phyloP scores from a whole-genome alignment of 2,113 vertebrate species.

The Eubucco bourcierii region DNA sequence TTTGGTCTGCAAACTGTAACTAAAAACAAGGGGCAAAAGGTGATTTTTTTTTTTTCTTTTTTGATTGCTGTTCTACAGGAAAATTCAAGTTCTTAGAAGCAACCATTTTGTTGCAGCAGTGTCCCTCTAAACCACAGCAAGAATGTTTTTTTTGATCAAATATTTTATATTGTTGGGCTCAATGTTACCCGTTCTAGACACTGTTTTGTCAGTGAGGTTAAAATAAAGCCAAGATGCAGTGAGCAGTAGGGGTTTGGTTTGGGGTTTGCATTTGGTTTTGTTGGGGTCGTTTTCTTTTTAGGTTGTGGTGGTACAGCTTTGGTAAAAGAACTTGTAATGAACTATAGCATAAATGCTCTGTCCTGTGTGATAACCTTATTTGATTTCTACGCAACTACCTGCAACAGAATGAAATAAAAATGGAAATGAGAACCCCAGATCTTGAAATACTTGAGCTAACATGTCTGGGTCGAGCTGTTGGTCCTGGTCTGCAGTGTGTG shows the following conservation, averaged over 20 bases:
- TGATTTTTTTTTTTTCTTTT: neutral
- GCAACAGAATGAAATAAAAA: slow-evolving; percentile 40
- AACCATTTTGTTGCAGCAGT: neutral
- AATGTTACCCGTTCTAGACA: neutral
- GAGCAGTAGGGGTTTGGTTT: neutral
- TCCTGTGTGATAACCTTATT: neutral
- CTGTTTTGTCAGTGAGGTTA: neutral
- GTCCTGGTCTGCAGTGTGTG: neutral
- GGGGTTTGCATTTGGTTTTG: neutral
- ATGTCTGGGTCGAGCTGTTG: neutral
- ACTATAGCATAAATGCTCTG: neutral
- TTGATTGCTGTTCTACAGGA: neutral
- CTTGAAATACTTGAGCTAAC: neutral
- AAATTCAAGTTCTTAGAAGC: neutral
- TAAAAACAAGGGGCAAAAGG: neutral
- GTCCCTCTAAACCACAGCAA: neutral
- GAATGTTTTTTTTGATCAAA: neutral
- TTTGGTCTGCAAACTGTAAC: neutral
- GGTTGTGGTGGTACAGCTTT: neutral
- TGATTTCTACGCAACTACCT: neutral
- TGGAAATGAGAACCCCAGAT: neutral
- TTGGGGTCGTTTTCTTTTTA: neutral
- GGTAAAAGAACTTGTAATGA: slow-evolving; percentile 16
- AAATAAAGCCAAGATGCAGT: neutral
- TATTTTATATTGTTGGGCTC: neutral